phyloP scores from a whole-genome alignment of 2,888 invertebrate genomes.

The Gisinianus flammeolus region DNA sequence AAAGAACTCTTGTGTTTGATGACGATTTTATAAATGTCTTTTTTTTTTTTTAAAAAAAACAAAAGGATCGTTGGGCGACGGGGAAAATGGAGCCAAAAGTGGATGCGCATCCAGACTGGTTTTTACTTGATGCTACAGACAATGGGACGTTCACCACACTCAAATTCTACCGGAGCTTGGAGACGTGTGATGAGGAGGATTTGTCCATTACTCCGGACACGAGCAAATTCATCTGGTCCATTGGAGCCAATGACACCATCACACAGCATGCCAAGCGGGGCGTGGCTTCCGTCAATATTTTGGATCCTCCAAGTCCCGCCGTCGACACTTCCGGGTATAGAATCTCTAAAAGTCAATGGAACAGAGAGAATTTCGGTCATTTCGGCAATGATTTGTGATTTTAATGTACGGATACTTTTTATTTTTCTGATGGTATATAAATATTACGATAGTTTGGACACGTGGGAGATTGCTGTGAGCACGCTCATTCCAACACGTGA shows the following conservation, averaged over 20 bases:
- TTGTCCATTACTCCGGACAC: neutral
- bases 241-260: neutral
- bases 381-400: neutral
- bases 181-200: slow-evolving; percentile 8
- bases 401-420: neutral
- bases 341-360: neutral
- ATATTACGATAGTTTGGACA: slow-evolving; percentile 7
- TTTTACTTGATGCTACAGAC: neutral
- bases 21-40: too few relatives aligned
- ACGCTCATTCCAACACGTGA: slow-evolving; percentile 9
- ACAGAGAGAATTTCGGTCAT: neutral
- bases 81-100: neutral
- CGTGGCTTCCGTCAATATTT: neutral
- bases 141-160: neutral
- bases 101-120: neutral
- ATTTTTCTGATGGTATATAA: neutral
- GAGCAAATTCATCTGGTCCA: slow-evolving; percentile 12
- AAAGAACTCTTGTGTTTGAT: too few relatives aligned
- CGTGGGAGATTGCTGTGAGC: slow-evolving; percentile 9
- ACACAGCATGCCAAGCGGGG: neutral
- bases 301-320: neutral
- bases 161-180: neutral
- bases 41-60: too few relatives aligned
- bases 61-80: too few relatives aligned
- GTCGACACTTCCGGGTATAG: neutral